These are phyloP conservation scores for Scaptomyza cyrtandrae DNA, from an alignment of 2,888 invertebrate species.

Conservation along the genomic window DNA sequence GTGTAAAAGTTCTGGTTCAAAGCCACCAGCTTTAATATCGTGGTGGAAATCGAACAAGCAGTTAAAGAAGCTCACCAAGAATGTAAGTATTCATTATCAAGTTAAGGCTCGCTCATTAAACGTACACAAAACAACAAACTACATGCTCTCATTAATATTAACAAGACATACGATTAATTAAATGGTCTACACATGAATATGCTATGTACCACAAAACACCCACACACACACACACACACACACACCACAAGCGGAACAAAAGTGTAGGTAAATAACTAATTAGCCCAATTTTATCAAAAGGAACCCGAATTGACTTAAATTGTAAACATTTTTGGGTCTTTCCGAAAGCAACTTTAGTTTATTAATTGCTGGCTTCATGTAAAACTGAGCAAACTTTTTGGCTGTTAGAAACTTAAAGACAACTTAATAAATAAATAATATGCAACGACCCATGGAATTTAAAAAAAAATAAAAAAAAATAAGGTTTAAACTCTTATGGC, in stretches of 20 bases:
- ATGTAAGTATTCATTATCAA: constrained; percentile 87
- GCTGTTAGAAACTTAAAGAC: not conserved
- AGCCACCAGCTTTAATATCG: constrained; percentile 93
- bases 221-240: not conserved
- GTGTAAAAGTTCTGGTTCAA: constrained; percentile 93
- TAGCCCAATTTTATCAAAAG: constrained; percentile 6
- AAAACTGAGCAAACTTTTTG: not conserved
- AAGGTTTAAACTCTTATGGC: not conserved
- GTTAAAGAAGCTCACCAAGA: constrained; percentile 91
- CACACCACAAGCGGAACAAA: not conserved
- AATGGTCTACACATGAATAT: not conserved
- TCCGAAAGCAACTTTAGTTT: not conserved
- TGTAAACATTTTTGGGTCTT: constrained; percentile 7
- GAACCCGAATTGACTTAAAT: not conserved
- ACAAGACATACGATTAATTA: constrained; percentile 10
- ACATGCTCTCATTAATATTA: constrained; percentile 15
- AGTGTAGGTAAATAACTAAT: constrained; percentile 16
- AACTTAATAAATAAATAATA: constrained; percentile 10
- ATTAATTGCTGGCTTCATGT: constrained; percentile 4
- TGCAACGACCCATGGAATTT: not conserved
- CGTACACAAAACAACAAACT: not conserved
- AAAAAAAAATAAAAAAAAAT: too few species aligned
- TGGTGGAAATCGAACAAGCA: constrained; percentile 96
- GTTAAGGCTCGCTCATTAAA: not conserved
- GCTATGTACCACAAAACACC: not conserved